Evolutionary conservation across 2,797 vertebrate genomes (phyloP).

Genomic region (Masticophis lateralis): DNA sequence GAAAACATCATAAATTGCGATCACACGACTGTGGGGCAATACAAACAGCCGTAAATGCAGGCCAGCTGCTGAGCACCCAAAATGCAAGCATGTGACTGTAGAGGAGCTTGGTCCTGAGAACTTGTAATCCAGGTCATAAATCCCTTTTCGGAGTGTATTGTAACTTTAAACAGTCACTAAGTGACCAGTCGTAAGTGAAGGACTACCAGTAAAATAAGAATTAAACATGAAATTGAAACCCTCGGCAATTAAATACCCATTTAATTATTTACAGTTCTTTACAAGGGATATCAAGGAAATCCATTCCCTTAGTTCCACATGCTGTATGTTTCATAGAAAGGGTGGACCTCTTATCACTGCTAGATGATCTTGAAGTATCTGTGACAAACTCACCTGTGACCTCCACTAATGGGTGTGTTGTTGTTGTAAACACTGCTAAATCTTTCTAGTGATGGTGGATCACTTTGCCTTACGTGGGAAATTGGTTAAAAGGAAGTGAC

Average conservation of each 20-base stretch:
- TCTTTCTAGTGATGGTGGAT: background rate
- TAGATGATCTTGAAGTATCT: background rate
- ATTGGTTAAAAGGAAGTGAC: background rate
- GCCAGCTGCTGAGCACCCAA: background rate
- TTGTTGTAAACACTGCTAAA: background rate
- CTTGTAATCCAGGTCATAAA: background rate
- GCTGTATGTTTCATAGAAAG: background rate
- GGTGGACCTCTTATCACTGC: background rate
- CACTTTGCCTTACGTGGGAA: background rate
- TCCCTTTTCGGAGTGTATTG: background rate
- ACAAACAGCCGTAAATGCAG: background rate
- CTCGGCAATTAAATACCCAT: background rate
- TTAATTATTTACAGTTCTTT: background rate
- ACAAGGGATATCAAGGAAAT: background rate
- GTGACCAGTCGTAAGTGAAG: background rate
- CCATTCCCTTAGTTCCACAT: background rate
- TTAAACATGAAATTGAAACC: background rate
- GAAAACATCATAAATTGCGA: background rate
- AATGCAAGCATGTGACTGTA: background rate
- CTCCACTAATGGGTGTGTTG: background rate
- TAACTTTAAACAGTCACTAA: background rate
- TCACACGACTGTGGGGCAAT: background rate
- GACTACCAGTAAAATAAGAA: background rate
- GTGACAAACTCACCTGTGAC: background rate
- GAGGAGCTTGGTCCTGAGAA: background rate